These are phyloP conservation scores for Halcyon chelicuti DNA, from an alignment of 2,797 vertebrate genomes.

Conservation along the genomic window DNA sequence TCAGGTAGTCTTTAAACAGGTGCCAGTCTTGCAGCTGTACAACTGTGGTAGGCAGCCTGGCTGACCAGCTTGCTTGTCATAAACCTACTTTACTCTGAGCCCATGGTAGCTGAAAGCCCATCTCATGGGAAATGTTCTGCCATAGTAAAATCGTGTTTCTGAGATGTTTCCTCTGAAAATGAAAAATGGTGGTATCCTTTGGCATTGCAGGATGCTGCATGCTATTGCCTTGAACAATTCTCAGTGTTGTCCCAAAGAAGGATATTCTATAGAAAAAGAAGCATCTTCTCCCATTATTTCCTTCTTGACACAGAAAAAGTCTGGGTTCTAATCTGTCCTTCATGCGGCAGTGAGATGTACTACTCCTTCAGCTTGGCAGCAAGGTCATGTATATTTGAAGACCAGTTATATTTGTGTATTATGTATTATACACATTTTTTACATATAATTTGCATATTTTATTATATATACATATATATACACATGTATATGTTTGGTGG, in stretches of 20 bases:
- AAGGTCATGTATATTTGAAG: neutral
- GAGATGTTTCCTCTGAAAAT: neutral
- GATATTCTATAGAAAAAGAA: neutral
- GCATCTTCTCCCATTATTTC: neutral
- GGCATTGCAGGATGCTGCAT: neutral
- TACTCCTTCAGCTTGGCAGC: neutral
- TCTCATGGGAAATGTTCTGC: neutral
- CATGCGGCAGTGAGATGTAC: neutral
- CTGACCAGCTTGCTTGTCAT: neutral
- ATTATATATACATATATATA: neutral
- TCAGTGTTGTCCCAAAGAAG: neutral
- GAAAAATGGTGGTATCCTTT: neutral
- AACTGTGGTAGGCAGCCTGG: neutral
- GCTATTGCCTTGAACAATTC: neutral
- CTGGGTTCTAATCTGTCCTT: neutral
- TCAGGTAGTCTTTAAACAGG: neutral
- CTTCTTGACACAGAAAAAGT: neutral
- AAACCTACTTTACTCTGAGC: neutral
- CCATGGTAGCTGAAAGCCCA: neutral
- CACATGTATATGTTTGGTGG: neutral
- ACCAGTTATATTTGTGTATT: neutral
- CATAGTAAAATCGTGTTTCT: neutral
- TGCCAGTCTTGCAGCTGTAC: neutral
- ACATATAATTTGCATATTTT: neutral
- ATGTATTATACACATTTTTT: neutral